Evolutionary conservation across 2,888 invertebrate genomes (phyloP), one percentile per base, ranked within the genome.

Genomic region (Cetonia aurata): DNA sequence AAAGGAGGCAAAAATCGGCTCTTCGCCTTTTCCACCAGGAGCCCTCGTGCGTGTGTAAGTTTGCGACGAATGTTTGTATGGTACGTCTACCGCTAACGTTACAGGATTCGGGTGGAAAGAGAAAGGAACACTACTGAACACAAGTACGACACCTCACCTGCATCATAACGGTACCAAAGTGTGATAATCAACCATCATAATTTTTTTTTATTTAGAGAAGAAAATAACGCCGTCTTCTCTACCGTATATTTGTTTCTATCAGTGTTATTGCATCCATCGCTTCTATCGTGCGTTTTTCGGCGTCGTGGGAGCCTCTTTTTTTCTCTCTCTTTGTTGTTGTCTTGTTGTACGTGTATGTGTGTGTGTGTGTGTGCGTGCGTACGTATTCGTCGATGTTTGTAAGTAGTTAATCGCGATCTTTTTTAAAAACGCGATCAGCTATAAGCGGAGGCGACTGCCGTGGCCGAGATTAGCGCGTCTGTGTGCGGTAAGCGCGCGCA

Each of bases 211-310:
- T n/a, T 48, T 48, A 19, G 65, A 72, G 78, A 3, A 25, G 4
- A 25, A 25, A 25, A n/a, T n/a, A n/a, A n/a, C n/a, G n/a, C 4
- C 25, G 25, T 4, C 80, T 79, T 78, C 79, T 53, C 77, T 78
- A 78, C 78, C 80, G 77, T 76, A 76, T 37, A 56, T 37, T 72
- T 72, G 70, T 70, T 69, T 74, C 73, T 74, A 69, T 72, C 73
- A 73, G 77, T 77, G 77, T 78, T 77, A 77, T 78, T 80, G 78
- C 76, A 79, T 79, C 80, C 81, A 80, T 81, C 80, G 75, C 77
- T 75, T 73, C 31, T 60, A 15, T 37, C 37, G 60, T 67, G 15
- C 17, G 9, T 31, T 17, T 50, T 8, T 50, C 15, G 10, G 31
- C 19, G 31, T 19, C n/a, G 19, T n/a, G 53, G 25, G 25, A 4